Percentiles rank a stretch among this genome's conserved stretches.
Conservation (phyloP, 2,797 vertebrate genomes). For the Crenichthys baileyi region DNA sequence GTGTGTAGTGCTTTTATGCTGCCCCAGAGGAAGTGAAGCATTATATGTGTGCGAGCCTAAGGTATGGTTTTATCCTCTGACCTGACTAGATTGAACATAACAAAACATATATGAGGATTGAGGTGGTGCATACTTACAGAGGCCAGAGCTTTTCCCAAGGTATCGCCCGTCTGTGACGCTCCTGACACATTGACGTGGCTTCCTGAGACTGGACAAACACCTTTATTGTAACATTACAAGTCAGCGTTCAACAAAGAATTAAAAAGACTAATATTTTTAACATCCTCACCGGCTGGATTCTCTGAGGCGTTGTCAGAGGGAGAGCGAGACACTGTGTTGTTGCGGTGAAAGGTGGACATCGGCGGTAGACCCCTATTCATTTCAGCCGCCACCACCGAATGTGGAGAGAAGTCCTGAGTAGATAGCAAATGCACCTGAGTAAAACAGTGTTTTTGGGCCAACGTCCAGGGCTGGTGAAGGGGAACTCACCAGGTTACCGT, state of each 20-base stretch:
- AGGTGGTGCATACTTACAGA: constrained; percentile 88
- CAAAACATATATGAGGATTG: constrained; percentile 46
- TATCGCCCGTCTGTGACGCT: constrained; percentile 93
- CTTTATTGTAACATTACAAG: not conserved
- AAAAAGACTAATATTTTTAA: no score
- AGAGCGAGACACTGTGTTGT: constrained; percentile 80
- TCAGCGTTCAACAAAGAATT: not conserved
- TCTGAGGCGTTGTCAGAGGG: constrained; percentile 86
- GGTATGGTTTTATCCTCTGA: constrained; percentile 40
- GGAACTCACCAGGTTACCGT: constrained; percentile 91
- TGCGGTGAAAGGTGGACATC: constrained; percentile 96
- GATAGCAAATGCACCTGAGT: constrained; percentile 21
- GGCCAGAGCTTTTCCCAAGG: constrained; percentile 94
- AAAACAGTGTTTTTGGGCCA: constrained; percentile 1
- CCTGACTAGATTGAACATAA: constrained; percentile 53
- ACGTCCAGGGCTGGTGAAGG: constrained; percentile 20
- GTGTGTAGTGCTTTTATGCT: constrained; percentile 46
- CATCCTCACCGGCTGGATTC: constrained; percentile 85
- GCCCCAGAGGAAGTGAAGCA: constrained; percentile 40
- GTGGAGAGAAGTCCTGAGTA: constrained; percentile 89
- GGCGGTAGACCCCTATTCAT: constrained; percentile 93
- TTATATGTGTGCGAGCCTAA: constrained; percentile 32
- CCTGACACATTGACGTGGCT: constrained; percentile 87
- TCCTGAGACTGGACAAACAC: constrained; percentile 73
- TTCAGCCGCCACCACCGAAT: constrained; percentile 87